Base-by-base conservation (phyloP, 2,888 invertebrate species). In the Leptura quadrifasciata region DNA sequence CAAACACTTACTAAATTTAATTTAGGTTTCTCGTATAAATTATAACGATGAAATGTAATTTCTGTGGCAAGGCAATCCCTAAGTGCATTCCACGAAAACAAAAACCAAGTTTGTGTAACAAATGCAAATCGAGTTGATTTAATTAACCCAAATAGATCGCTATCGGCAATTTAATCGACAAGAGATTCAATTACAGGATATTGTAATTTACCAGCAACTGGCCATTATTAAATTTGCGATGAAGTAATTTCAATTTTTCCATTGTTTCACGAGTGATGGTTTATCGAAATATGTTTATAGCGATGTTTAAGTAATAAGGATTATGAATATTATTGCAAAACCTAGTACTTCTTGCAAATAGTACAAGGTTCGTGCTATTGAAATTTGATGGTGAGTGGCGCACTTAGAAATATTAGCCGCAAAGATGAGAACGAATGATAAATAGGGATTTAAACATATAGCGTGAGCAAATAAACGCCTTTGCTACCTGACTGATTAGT, bases 141-240 rank as follows among this genome's bases (percentile, higher is more conserved):
- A 71, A 75, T 75, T 75, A 72, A 75, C 75, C 75, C 64, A 75
- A 52, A 75, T 75, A 63, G 58, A 75, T 75, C 35, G 15, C 31
- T 63, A 75, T 63, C 64, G 31, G 57, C 20, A 60, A 70, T 70
- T 61, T 20, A 69, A 24, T 69, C 52, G 27, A 20, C 27, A 75
- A 68, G 4, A 63, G 54, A 64, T 65, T 75, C 71, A 75, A 72
- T 75, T 72, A 57, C 71, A 72, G 75, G 75, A 72, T 75, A 72
- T 58, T 72, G 75, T 72, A 75, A 31, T 27, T 72, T 75, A 64
- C 58, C 35, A 61, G 15, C 63, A 35, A 31, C 39, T 35, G 39
- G 31, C 20, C 63, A 63, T 63, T 63, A 63, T 63, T 63, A 63
- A 39, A 63, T 63, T 63, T 39, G 35, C 31, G 31, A 63, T 31